These are phyloP conservation scores for Pyrochroa serraticornis DNA, from an alignment of 2,888 invertebrate genomes.

Conservation along the genomic window DNA sequence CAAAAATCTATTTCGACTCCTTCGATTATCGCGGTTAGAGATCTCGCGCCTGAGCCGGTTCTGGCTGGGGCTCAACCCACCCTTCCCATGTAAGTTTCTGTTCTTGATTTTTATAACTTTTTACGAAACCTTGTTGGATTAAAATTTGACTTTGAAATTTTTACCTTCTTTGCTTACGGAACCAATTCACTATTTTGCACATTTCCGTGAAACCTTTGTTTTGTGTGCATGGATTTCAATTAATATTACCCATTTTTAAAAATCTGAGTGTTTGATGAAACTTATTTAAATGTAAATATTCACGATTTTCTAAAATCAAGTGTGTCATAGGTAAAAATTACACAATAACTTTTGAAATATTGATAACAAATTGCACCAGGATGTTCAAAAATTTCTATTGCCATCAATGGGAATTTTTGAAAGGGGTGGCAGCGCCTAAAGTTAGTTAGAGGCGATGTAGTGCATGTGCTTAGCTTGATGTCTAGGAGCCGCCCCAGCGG, in stretches of 20 bases:
- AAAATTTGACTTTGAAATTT: not conserved
- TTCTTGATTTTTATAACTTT: no score
- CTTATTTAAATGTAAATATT: no score
- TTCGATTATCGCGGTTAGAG: slow-evolving; percentile 78
- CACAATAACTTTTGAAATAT: no score
- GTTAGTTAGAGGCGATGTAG: slow-evolving; percentile 50
- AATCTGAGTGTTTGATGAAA: not conserved
- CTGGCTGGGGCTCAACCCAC: slow-evolving; percentile 60
- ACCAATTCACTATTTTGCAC: slow-evolving; percentile 6
- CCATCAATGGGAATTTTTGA: no score
- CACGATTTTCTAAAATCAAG: no score
- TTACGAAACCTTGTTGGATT: not conserved
- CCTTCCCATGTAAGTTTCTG: slow-evolving; percentile 64
- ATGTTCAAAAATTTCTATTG: no score
- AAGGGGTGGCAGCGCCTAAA: not conserved
- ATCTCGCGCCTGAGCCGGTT: slow-evolving; percentile 64
- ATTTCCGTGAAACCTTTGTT: not conserved
- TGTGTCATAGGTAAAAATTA: no score
- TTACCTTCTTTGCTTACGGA: slow-evolving; percentile 3
- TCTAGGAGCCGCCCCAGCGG: slow-evolving; percentile 66
- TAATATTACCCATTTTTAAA: not conserved
- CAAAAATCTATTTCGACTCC: slow-evolving; percentile 92
- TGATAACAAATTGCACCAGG: no score
- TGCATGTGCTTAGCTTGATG: slow-evolving; percentile 61
- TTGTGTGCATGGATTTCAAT: not conserved